Conservation (phyloP, 2,113 vertebrate genomes). For the Dasyurus viverrinus region DNA sequence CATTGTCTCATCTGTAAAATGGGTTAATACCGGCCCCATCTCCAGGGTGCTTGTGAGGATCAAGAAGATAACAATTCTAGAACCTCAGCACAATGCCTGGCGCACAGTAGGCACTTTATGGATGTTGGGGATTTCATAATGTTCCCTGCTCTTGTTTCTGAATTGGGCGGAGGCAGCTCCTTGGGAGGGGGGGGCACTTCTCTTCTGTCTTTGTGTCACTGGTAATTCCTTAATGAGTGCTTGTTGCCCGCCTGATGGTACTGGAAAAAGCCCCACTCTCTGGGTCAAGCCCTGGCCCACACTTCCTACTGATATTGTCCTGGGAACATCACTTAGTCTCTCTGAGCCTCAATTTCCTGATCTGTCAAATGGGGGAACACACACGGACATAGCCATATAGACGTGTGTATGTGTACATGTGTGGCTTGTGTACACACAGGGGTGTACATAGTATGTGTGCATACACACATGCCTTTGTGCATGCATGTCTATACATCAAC, state of each 20-base stretch:
- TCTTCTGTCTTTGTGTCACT: background rate
- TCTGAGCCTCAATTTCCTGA: background rate
- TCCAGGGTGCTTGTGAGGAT: background rate
- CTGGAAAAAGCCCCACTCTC: background rate
- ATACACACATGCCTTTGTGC: too few species aligned
- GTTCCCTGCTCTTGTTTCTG: background rate
- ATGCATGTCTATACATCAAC: too few species aligned
- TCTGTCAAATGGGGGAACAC: background rate
- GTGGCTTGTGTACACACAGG: too few species aligned
- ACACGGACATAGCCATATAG: too few species aligned
- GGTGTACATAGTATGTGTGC: too few species aligned
- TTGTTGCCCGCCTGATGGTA: too few species aligned
- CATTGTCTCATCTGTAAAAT: background rate
- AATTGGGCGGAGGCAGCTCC: background rate
- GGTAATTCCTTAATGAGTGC: background rate
- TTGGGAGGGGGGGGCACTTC: background rate
- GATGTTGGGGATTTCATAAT: background rate
- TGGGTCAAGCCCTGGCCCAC: background rate
- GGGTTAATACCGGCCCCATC: background rate
- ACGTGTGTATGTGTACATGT: too few species aligned
- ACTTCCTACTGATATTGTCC: background rate
- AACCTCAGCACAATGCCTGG: background rate
- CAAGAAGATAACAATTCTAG: background rate
- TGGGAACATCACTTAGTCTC: background rate
- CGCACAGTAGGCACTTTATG: accelerated